Base-by-base conservation (phyloP, 92 coral and sea anemone species). In the Palythoa heliodiscus region DNA sequence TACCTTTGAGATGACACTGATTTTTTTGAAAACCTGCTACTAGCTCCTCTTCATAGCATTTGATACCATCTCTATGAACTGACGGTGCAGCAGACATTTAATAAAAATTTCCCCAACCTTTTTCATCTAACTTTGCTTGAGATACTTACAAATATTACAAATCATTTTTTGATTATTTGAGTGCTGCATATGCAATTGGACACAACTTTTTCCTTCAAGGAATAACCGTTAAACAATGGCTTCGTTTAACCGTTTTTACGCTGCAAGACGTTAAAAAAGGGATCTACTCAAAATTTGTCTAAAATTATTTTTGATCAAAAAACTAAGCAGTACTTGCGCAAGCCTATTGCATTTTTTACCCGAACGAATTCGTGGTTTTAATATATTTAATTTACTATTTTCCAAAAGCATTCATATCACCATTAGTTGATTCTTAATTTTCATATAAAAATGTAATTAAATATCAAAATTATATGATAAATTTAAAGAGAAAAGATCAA, bases 161-260 rank as follows among this genome's bases (percentile, higher is more conserved):
- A 38, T 14, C 40, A 43, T 17, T 79, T 29, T 29, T 50, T 11
- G 43, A 25, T 39, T 79, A 47, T 79, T 35, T 16, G 13, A 55
- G 20, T 52, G 40, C 24, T 43, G 24, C 22, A 55, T 75, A 75
- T 75, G 11, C 66, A 29, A 64, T 53, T 52, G 7, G 39, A 55
- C 61, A 75, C 66, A 52, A 75, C 63, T 53, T 75, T 24, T 75
- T 29, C 73, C 73, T 12, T 15, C 43, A 79, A 47, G 11, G 57
- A 78, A 40, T 61, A 78, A 78, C 40, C 83, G 40, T 78, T 63
- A 20, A 63, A 58, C 55, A 40, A 11, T 68, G 20, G 58, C 54
- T 40, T 47, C 12, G n/a, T 63, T 78, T n/a, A 40, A 19, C n/a
- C 63, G 7, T 63, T 66, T 3, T 78, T 35, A 58, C 52, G 40